These are phyloP conservation scores for Podarcis muralis DNA, from an alignment of 2,113 vertebrate genomes.

Conservation along the genomic window DNA sequence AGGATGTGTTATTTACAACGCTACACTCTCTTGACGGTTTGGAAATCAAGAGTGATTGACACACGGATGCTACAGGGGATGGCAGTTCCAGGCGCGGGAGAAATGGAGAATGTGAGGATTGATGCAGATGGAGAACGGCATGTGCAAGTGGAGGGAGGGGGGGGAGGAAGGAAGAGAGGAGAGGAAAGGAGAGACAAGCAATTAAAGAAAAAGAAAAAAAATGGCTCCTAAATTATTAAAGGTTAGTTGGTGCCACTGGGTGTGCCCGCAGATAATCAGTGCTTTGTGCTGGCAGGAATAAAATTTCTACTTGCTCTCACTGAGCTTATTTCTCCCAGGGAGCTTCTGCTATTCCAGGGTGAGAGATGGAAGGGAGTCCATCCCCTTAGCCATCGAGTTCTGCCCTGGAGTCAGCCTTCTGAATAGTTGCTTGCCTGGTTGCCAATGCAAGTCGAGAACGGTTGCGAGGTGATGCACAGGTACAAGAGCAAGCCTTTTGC, in stretches of 20 bases:
- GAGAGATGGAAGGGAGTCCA: background rate
- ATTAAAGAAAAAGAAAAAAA: constrained; percentile 73
- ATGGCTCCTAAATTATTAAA: constrained; percentile 78
- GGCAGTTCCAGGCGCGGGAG: constrained; percentile 74
- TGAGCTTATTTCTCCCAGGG: constrained; percentile 11
- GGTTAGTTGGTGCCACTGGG: constrained; percentile 68
- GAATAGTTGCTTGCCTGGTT: background rate
- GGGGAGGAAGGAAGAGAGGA: background rate
- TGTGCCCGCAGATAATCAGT: constrained; percentile 65
- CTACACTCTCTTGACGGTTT: constrained; percentile 73
- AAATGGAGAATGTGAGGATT: constrained; percentile 59
- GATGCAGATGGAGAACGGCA: constrained; percentile 13
- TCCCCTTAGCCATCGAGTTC: background rate
- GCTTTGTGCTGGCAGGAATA: constrained; percentile 63
- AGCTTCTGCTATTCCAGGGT: background rate
- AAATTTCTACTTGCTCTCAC: constrained; percentile 69
- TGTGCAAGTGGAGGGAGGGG: background rate
- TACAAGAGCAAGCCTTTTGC: background rate
- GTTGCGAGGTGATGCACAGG: background rate
- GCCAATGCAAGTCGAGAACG: background rate
- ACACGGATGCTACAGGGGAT: constrained; percentile 78
- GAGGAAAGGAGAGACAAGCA: constrained; percentile 49
- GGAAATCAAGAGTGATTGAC: constrained; percentile 85
- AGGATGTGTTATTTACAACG: constrained; percentile 80
- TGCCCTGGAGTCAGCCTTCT: background rate